Evolutionary conservation across 2,888 invertebrate genomes (phyloP).

Genomic region (Drosophila ezoana): DNA sequence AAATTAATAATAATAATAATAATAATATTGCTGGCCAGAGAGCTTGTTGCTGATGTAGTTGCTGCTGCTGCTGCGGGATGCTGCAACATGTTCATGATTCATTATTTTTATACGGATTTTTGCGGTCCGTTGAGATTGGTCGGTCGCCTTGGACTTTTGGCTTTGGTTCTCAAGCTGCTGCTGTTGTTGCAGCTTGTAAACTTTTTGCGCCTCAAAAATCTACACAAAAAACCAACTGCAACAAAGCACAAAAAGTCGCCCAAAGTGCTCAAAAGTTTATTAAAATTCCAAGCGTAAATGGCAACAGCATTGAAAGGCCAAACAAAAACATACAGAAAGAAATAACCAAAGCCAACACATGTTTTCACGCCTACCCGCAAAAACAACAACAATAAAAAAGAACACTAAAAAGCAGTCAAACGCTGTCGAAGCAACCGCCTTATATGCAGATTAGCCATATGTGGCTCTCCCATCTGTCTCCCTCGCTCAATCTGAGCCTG

Average conservation of each 20-base stretch:
- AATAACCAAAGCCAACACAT: constrained; percentile 66
- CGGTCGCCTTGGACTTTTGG: constrained; percentile 59
- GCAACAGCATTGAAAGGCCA: constrained; percentile 33
- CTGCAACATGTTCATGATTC: constrained; percentile 80
- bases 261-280: constrained; percentile 68
- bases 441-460: constrained; percentile 76
- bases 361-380: constrained; percentile 77
- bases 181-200: constrained; percentile 23
- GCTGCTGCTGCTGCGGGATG: constrained; percentile 46
- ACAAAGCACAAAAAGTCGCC: constrained; percentile 29
- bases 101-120: constrained; percentile 81
- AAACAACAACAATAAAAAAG: constrained; percentile 24
- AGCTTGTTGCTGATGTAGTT: constrained; percentile 33
- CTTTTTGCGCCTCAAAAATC: constrained; percentile 29
- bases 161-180: constrained; percentile 62
- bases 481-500: background rate
- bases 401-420: constrained; percentile 37
- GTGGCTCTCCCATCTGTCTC: constrained; percentile 25
- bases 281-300: constrained; percentile 69
- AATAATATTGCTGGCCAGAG: constrained; percentile 43
- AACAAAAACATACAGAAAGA: constrained; percentile 18
- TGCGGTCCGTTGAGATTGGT: constrained; percentile 76
- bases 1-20: constrained; percentile 75
- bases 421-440: constrained; percentile 69
- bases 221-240: constrained; percentile 37